Base-by-base conservation (phyloP, 2,888 invertebrate species). In the Monochamus alternatus region DNA sequence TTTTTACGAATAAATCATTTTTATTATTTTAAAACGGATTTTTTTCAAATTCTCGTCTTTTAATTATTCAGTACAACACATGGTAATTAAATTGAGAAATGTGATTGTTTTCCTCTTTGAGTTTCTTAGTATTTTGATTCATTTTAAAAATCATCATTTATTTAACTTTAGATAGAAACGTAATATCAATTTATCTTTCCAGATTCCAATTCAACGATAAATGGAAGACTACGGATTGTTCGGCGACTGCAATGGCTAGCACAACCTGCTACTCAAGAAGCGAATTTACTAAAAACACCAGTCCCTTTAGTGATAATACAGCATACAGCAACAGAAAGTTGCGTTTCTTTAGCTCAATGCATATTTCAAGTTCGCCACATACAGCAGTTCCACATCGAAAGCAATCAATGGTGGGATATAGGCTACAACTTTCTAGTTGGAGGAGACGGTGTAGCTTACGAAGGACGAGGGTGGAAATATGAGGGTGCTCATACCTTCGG, bases 341-440 rank as follows among this genome's bases (percentile, higher is more conserved):
- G 94, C 84, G 80, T 84, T 7, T 89, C 89, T 8, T 90, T 91
- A 74, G 70, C 77, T 22, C 66, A 76, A 14, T 80, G 80, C 43
- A 55, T 78, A 52, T 76, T 64, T 43, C 78, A 73, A 7, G 71
- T 71, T 2, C 91, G 93, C 12, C 86, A 90, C 38, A 92, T 94
- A 65, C 95, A 95, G 87, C 91, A 89, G 32, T 94, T 90, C 82
- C 95, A 96, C 86, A 93, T 95, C 51, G 94, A 94, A 81, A 91
- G 91, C 30, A 88, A 87, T 73, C 87, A 89, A 0, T 94, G 93
- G 91, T 90, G 89, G 75, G 95, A 95, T 84, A 95, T 95, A 32
- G 93, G 90, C 0, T 96, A 95, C 86, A 96, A 95, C 85, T 96
- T 95, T 82, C 88, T 96, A 2, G 91, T 96, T 30, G 96, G 95